These are phyloP conservation scores for Bruchidius siliquastri DNA, from an alignment of 2,888 invertebrate species.

Conservation along the genomic window DNA sequence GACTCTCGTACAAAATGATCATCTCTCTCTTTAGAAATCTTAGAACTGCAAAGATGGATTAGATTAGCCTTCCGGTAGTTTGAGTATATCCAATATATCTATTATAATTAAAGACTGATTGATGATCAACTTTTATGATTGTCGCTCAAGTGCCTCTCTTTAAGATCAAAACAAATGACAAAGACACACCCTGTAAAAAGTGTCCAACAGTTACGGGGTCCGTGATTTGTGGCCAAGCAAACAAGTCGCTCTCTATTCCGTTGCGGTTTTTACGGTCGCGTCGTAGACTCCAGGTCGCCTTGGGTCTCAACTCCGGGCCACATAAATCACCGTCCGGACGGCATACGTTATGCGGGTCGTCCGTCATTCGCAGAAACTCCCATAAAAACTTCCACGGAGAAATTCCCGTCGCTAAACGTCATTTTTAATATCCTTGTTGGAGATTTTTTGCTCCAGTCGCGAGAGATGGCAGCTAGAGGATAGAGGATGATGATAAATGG, in stretches of 20 bases:
- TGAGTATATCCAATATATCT: too few species aligned
- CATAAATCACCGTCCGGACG: slow-evolving; percentile 44
- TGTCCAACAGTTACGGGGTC: slow-evolving; percentile 22
- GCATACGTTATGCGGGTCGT: slow-evolving; percentile 44
- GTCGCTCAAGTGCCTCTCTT: too few species aligned
- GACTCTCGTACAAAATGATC: too few species aligned
- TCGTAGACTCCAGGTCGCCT: slow-evolving; percentile 37
- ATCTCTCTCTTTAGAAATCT: too few species aligned
- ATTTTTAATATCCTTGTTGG: slow-evolving; percentile 29
- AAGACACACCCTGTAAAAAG: slow-evolving; percentile 1
- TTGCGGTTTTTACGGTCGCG: slow-evolving; percentile 44
- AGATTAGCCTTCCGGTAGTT: too few species aligned
- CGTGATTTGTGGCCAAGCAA: slow-evolving; percentile 45
- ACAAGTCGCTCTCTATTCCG: slow-evolving; percentile 47
- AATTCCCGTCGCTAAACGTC: slow-evolving; percentile 27
- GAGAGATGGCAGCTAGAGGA: background rate
- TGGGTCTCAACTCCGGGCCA: slow-evolving; percentile 15
- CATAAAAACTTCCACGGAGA: slow-evolving; percentile 29
- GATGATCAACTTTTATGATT: too few species aligned
- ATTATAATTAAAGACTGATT: too few species aligned
- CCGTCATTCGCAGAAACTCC: slow-evolving; percentile 38
- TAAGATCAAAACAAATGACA: too few species aligned
- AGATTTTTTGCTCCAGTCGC: slow-evolving; percentile 15
- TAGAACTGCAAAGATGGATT: too few species aligned
- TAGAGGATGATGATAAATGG: background rate